These are phyloP conservation scores for Lissonota sp. DNA, from an alignment of 2,888 invertebrate genomes.

Conservation along the genomic window DNA sequence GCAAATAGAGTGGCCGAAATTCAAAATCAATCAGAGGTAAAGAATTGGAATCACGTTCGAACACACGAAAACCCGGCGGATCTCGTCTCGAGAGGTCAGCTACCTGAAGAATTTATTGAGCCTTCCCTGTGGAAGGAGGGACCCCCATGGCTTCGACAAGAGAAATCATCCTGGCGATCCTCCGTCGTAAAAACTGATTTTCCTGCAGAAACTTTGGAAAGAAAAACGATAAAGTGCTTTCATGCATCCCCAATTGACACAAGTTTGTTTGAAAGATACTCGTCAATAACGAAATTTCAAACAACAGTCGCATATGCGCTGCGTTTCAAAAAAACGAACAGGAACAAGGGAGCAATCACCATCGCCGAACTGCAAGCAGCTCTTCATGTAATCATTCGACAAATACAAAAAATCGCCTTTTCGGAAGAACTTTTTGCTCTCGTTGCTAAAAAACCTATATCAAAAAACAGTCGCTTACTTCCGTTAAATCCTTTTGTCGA, in stretches of 20 bases:
- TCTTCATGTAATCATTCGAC: no score
- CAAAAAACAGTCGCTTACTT: neutral
- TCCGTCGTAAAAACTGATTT: neutral
- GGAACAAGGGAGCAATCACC: no score
- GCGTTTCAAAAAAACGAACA: neutral
- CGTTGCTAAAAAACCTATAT: no score
- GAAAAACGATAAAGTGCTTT: neutral
- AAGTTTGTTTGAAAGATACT: neutral
- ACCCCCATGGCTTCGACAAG: conserved; percentile 35
- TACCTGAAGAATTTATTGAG: neutral
- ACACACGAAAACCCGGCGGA: neutral
- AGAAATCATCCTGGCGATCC: conserved; percentile 25
- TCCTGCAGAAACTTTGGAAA: neutral
- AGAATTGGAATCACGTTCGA: neutral
- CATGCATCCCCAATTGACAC: no score
- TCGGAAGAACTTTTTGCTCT: no score
- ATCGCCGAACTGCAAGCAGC: neutral
- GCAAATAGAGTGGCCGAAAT: conserved; percentile 47
- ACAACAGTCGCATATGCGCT: neutral
- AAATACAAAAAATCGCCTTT: no score
- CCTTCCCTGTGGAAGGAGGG: conserved; percentile 48
- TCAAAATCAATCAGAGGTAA: neutral
- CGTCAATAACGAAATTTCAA: neutral
- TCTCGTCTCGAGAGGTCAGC: neutral
- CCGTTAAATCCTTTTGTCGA: neutral